Percentiles rank a stretch among this genome's conserved stretches.
Evolutionary conservation across 2,888 invertebrate genomes (phyloP).

Genomic region (Harpalus rufipes): DNA sequence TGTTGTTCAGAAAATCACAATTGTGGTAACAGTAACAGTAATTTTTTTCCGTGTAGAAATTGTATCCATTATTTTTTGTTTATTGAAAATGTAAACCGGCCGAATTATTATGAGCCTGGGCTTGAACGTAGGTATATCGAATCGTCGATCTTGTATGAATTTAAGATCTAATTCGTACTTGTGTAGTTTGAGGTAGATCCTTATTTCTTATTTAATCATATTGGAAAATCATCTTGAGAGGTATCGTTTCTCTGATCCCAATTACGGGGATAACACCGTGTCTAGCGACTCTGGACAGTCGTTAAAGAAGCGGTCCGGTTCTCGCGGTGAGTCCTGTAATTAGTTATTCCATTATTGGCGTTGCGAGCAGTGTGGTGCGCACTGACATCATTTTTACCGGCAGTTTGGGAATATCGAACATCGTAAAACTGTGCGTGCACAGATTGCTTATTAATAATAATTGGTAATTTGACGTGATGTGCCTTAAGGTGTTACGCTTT

Average conservation of each 20-base stretch:
- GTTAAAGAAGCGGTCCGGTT: constrained; percentile 23
- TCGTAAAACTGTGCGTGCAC: constrained; percentile 65
- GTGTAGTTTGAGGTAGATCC: no score
- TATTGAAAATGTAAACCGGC: no score
- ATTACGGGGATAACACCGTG: background rate
- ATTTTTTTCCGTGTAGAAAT: no score
- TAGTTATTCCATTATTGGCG: constrained; percentile 66
- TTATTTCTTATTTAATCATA: background rate
- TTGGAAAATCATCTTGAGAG: background rate
- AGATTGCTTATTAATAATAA: constrained; percentile 68
- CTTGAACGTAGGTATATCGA: no score
- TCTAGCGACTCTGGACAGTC: background rate
- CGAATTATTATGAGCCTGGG: no score
- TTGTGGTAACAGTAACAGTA: no score
- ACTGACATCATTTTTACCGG: constrained; percentile 62
- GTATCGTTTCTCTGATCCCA: background rate
- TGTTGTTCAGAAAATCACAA: no score
- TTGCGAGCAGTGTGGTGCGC: constrained; percentile 3
- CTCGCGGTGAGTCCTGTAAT: constrained; percentile 45
- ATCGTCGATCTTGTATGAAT: no score
- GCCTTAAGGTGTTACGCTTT: constrained; percentile 58
- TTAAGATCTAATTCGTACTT: no score
- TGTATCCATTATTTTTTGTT: no score
- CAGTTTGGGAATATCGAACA: constrained; percentile 66
- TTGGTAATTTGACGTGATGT: constrained; percentile 64